phyloP scores from a whole-genome alignment of 2,888 invertebrate species.

The Ditula angustiorana region DNA sequence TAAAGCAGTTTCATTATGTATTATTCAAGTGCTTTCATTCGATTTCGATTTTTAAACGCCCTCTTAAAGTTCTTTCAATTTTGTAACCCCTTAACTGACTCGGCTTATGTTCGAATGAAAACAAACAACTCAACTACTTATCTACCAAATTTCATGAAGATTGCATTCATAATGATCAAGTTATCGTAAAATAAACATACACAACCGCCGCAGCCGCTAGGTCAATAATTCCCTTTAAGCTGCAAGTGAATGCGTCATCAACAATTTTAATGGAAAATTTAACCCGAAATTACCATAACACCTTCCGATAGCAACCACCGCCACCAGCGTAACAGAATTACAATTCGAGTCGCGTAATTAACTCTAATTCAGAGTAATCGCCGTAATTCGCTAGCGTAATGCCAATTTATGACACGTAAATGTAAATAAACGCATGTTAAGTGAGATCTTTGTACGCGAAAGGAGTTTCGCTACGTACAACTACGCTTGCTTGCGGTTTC shows the following conservation, averaged over 20 bases:
- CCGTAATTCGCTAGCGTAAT: slow-evolving; percentile 33
- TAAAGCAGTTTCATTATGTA: no score
- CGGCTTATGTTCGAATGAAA: no score
- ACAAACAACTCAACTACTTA: no score
- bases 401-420: slow-evolving; percentile 32
- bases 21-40: no score
- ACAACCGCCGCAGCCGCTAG: background rate
- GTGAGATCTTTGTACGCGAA: background rate
- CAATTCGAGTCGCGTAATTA: slow-evolving; percentile 29
- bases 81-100: no score
- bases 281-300: slow-evolving; percentile 25
- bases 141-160: no score
- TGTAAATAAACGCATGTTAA: slow-evolving; percentile 29
- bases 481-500: background rate
- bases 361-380: slow-evolving; percentile 34
- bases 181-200: no score
- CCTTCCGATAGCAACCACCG: slow-evolving; percentile 5
- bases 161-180: no score
- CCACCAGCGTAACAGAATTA: slow-evolving; percentile 33
- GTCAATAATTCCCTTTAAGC: background rate
- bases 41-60: no score
- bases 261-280: slow-evolving; percentile 24
- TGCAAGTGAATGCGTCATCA: slow-evolving; percentile 1
- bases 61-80: no score
- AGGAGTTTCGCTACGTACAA: background rate